phyloP scores from a whole-genome alignment of 92 coral and sea anemone genomes.

The Epizoanthus ramosus region DNA sequence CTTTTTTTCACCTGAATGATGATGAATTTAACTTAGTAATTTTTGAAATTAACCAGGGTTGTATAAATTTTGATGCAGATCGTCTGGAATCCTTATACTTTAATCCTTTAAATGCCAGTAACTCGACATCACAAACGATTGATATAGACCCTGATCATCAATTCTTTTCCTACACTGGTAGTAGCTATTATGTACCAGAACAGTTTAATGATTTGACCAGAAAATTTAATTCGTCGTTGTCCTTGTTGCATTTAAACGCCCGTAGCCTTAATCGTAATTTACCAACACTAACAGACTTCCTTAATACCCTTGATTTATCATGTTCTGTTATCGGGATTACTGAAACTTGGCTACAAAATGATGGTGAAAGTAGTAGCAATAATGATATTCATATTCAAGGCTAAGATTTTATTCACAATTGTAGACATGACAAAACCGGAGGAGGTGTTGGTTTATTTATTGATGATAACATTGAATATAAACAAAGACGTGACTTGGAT shows the following conservation, averaged over 20 bases:
- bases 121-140: neutral
- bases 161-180: neutral
- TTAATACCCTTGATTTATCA: conserved; percentile 3
- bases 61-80: conserved; percentile 11
- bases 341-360: conserved; percentile 33
- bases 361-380: neutral
- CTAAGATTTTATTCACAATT: neutral
- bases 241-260: conserved; percentile 1
- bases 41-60: too few relatives aligned
- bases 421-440: conserved; percentile 11
- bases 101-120: conserved; percentile 1
- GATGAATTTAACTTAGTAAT: conserved; percentile 2
- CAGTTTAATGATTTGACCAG: neutral
- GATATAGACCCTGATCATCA: neutral
- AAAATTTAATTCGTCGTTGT: neutral
- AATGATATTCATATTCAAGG: neutral
- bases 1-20: conserved; percentile 15
- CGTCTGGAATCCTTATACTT: conserved; percentile 5
- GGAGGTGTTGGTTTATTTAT: neutral
- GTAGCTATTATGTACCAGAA: neutral
- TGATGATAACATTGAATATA: neutral
- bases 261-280: neutral
- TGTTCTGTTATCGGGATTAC: conserved; percentile 19
- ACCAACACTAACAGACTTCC: neutral
- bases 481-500: neutral